Conservation (phyloP, 2,797 vertebrate genomes). For the Aselliscus stoliczkanus region DNA sequence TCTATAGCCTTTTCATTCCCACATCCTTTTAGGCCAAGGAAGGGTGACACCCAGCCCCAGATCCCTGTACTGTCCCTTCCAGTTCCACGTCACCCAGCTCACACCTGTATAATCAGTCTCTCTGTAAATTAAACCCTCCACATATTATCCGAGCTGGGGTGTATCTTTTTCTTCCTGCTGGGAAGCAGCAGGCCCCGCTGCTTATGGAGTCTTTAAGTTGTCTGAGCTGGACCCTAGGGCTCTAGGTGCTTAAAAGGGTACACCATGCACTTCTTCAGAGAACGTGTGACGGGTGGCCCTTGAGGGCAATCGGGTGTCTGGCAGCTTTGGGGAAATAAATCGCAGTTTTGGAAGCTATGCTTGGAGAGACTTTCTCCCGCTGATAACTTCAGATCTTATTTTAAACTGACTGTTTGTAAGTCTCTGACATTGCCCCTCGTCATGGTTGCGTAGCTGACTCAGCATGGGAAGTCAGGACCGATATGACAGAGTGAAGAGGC, state of each 20-base stretch:
- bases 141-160: background rate
- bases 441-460: background rate
- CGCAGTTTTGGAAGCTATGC: background rate
- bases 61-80: background rate
- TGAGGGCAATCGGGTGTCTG: background rate
- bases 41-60: background rate
- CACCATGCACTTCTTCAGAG: rapidly evolving
- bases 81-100: background rate
- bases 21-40: background rate
- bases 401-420: background rate
- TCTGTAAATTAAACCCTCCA: background rate
- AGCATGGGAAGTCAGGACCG: background rate
- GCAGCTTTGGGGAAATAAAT: background rate
- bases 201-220: background rate
- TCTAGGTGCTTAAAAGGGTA: background rate
- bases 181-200: background rate
- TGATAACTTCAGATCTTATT: background rate
- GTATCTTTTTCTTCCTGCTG: background rate
- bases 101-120: background rate
- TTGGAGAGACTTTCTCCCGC: background rate
- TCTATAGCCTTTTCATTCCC: background rate
- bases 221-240: background rate
- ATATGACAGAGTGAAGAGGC: rapidly evolving
- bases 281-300: background rate
- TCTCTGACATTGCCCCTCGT: background rate